Evolutionary conservation across 2,888 invertebrate genomes (phyloP).

Genomic region (Eupithecia subumbrata): DNA sequence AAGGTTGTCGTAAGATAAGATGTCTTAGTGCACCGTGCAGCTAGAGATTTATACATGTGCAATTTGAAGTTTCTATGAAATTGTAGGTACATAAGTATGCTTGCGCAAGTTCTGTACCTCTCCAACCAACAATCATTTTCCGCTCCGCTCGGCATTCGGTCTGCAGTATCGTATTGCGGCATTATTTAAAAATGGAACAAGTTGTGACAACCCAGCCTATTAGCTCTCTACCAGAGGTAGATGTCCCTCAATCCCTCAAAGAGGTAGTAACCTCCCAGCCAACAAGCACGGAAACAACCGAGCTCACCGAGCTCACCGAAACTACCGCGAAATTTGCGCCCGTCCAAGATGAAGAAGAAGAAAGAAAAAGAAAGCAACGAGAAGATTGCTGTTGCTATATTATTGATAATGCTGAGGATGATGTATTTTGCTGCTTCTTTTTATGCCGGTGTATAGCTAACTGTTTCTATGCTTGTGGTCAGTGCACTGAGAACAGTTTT

Average conservation of each 20-base stretch:
- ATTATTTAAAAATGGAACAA: neutral
- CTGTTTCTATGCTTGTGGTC: neutral
- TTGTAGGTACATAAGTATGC: neutral
- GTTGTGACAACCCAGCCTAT: slow-evolving; percentile 15
- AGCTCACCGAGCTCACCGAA: neutral
- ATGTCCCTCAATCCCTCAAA: neutral
- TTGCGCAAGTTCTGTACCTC: neutral
- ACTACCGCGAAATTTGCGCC: neutral
- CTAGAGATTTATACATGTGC: neutral
- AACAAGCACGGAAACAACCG: neutral
- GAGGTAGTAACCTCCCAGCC: neutral
- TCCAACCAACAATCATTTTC: neutral
- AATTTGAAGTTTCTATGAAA: neutral
- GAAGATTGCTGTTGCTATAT: slow-evolving; percentile 2
- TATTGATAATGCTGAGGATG: neutral
- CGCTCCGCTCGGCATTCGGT: neutral
- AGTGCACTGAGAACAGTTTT: neutral
- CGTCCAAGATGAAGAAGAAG: neutral
- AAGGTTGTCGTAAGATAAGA: neutral
- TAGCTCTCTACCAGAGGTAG: neutral
- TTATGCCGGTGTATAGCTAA: slow-evolving; percentile 1
- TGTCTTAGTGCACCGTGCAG: neutral
- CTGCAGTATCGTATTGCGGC: neutral
- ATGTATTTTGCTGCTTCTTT: neutral
- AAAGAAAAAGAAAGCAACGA: neutral